Base-by-base conservation (phyloP, 2,888 invertebrate species). In the Limenitis camilla region DNA sequence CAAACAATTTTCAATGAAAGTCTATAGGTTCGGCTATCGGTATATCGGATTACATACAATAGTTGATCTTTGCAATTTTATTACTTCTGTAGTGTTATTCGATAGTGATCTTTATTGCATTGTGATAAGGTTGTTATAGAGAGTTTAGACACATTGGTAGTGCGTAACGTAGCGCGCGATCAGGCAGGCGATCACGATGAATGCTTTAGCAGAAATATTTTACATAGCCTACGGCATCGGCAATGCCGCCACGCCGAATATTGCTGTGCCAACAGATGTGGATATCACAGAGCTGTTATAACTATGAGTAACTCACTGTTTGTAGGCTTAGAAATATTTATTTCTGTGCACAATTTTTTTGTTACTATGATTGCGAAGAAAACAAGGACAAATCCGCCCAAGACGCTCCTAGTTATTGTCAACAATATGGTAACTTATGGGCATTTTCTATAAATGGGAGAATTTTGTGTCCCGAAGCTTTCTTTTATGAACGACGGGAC, bases 131-230 rank as follows among this genome's bases (percentile, higher is more conserved):
- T 66, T 49, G 52, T 61, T 49, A 59, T 31, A 55, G 53, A 44
- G 54, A 62, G 68, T 61, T 59, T 53, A 46, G 55, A 54, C 67
- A 70, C 70, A 68, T 69, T 74, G 67, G 75, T 58, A 62, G 65
- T 74, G 78, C 72, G 78, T 79, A 74, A 70, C 74, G 71, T 73
- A 67, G 74, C 69, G 72, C 71, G 73, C 78, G 81, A 80, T 83
- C 81, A 75, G 78, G 75, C 79, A 63, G 65, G 71, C 83, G 84
- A 85, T 85, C 85, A 82, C 83, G 82, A 84, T 84, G 87, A 85
- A 86, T 83, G 87, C 83, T 84, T 81, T 81, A 80, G 80, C 80
- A 83, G 87, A 86, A 87, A 87, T 87, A 87, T 87, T 87, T 86
- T 85, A 85, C 86, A 85, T 81, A 66, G 84, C 87, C 82, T 63